A percentile compares a stretch with the other conserved stretches of the same genome.
Conservation (phyloP, 1,140 invertebrate species). For the Oryzaephilus surinamensis region DNA sequence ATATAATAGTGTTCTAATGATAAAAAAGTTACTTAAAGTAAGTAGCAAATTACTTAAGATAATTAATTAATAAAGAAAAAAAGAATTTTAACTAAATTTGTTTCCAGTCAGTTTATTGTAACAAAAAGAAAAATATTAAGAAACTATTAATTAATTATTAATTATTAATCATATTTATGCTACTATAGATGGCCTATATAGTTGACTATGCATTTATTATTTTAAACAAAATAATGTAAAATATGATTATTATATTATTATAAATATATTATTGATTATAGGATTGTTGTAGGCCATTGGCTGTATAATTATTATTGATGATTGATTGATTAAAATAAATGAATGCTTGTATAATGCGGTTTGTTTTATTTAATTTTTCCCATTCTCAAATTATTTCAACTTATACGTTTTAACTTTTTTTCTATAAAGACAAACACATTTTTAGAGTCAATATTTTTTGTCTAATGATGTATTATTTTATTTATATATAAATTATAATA, state of each 20-base stretch:
- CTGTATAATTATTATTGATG: conserved; percentile 30
- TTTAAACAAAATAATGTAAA: conserved; percentile 18
- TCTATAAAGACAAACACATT: no score
- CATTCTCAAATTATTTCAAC: no score
- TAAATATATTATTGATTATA: conserved; percentile 23
- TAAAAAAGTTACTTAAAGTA: no score
- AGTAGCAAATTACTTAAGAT: no score
- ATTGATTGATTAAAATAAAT: conserved; percentile 30
- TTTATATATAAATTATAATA: no score
- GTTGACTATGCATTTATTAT: conserved; percentile 12
- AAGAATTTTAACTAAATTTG: no score
- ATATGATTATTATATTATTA: conserved; percentile 20
- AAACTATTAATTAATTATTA: background rate
- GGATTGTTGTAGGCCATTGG: conserved; percentile 32
- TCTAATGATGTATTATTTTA: no score
- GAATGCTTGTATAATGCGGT: conserved; percentile 26
- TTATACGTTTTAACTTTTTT: no score
- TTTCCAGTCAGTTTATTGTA: no score
- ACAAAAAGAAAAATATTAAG: background rate
- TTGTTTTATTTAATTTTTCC: conserved; percentile 2
- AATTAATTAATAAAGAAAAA: no score
- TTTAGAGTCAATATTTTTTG: no score
- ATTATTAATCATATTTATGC: conserved; percentile 9
- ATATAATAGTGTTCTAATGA: no score
- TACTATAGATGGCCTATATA: conserved; percentile 19